Evolutionary conservation across 2,888 invertebrate genomes (phyloP).

Genomic region (Strigamia transsilvanica): DNA sequence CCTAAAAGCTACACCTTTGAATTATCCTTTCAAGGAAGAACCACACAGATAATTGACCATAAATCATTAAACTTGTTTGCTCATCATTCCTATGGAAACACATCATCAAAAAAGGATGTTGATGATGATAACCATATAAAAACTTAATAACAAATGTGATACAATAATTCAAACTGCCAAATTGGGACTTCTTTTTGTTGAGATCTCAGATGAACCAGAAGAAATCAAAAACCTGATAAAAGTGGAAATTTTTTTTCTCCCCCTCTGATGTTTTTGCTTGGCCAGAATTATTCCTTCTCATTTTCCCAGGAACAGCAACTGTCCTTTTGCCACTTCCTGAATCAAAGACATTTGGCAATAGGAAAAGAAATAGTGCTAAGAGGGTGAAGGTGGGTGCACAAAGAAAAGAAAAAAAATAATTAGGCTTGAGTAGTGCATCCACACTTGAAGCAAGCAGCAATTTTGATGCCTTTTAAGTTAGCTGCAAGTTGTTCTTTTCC

Average conservation of each 20-base stretch:
- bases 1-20: no score
- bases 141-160: background rate
- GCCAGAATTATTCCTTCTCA: background rate
- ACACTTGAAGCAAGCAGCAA: constrained; percentile 10
- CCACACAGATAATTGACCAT: background rate
- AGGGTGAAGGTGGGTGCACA: background rate
- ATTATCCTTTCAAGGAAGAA: background rate
- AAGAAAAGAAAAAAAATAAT: constrained; percentile 18
- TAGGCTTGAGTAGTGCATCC: constrained; percentile 17
- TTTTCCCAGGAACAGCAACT: constrained; percentile 20
- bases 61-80: background rate
- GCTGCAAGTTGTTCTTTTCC: constrained; percentile 24
- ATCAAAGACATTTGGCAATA: constrained; percentile 11
- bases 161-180: no score
- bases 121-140: background rate
- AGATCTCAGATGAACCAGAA: no score
- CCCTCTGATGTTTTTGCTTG: background rate
- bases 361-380: background rate
- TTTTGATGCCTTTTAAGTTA: constrained; percentile 36
- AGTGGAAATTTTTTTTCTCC: background rate
- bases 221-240: no score
- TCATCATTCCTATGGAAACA: background rate
- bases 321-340: constrained; percentile 42
- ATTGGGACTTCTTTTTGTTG: no score
- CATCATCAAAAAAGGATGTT: background rate